Evolutionary conservation across 2,888 invertebrate species (phyloP), one percentile per base, ranked within the genome.

Genomic region (Phengaris arion): DNA sequence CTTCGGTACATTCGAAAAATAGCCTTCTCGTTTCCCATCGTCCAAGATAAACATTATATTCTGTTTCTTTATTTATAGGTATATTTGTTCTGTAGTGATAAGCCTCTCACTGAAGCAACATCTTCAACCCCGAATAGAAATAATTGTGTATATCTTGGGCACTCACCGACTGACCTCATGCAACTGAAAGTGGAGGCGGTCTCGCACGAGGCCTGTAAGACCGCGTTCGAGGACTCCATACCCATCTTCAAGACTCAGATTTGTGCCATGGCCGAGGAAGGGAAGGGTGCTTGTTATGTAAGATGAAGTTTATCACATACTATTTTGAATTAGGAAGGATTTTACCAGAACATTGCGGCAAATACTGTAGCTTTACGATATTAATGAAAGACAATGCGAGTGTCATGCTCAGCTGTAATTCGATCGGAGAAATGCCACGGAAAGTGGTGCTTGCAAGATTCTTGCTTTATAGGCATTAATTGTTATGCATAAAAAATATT

Each of bases 261-360:
- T 46, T 95, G 95, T 79, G 94, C 95, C 0, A 83, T 94, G 15
- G 90, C 89, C 0, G 86, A 89, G 52, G 85, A 86, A 0, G 95
- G 95, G 0, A 89, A 94, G 77, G 95, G 95, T 0, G 94, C 94
- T 76, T 94, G 94, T 76, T 93, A 93, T 81, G 94, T 94, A 77
- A 87, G 92, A 7, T 13, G 45, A 9, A 35, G 22, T 22, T 22
- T 22, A 22, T 2, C 35, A 35, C 35, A 35, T 35, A 35, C 35
- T n/a, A 2, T 68, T 2, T 35, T 3, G 15, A 46, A 13, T 52
- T 13, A 12, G 12, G 13, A 52, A 52, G 2, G 4, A 0, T 35
- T 35, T 35, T 35, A 35, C 4, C 35, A 35, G 35, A 35, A 4
- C 35, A 35, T 35, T 35, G 35, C 35, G 35, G 4, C 35, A 35